A percentile compares a stretch with the other conserved stretches of the same genome.
Conservation (phyloP, 2,888 invertebrate genomes). For the Girardia tigrina region DNA sequence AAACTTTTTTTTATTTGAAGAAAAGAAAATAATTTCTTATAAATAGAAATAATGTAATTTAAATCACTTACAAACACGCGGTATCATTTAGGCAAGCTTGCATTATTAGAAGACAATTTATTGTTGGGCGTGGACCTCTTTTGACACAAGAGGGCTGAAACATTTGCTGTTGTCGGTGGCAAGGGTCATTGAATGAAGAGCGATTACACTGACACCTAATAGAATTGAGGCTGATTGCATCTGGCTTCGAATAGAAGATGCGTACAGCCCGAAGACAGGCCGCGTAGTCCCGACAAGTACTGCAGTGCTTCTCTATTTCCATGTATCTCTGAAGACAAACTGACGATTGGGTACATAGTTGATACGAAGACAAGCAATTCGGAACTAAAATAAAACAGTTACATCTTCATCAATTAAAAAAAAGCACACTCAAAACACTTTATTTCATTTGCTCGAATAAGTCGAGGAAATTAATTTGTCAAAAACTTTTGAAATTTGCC, state of each 20-base stretch:
- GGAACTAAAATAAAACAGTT: neutral
- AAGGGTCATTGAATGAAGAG: conserved; percentile 17
- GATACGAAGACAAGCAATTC: conserved; percentile 13
- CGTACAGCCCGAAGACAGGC: neutral
- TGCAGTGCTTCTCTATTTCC: conserved; percentile 19
- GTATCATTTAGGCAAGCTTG: conserved; percentile 19
- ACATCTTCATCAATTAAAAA: neutral
- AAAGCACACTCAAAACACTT: neutral
- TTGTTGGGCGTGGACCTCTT: conserved; percentile 6
- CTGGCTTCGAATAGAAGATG: conserved; percentile 12
- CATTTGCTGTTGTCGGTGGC: conserved; percentile 19
- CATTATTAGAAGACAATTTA: conserved; percentile 16
- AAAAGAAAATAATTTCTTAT: no score
- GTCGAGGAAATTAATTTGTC: neutral
- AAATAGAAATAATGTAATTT: neutral
- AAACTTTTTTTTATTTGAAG: no score
- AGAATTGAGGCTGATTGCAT: conserved; percentile 19
- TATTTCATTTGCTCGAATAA: neutral
- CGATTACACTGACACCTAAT: conserved; percentile 19
- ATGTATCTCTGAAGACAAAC: conserved; percentile 10
- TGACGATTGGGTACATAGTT: conserved; percentile 7
- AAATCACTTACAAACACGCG: conserved; percentile 3
- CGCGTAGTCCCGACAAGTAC: neutral
- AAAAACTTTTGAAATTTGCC: no score
- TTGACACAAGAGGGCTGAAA: conserved; percentile 9